Evolutionary conservation across 2,888 invertebrate genomes (phyloP), one percentile per base, ranked within the genome.

Genomic region (Prenolepis imparis): DNA sequence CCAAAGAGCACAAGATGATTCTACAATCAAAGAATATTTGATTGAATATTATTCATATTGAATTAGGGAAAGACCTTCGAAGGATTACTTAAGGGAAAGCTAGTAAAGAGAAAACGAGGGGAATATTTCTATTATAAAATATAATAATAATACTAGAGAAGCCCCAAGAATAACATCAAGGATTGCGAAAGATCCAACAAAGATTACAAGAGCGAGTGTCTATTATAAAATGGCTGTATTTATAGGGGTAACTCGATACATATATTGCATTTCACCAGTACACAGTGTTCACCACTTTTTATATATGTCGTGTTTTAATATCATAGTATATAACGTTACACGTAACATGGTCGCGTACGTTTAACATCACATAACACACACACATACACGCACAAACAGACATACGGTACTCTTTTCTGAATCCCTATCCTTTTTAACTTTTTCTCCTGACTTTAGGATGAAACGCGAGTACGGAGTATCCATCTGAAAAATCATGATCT

Each of bases 221-320:
- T 94, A 94, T 94, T 94, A 94, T 93, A 94, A 94, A 94, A 94
- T 94, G 94, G 94, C 93, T 94, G 93, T 94, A 94, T 94, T 94
- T 94, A 48, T 48, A 93, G 91, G 93, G 91, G 88, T 93, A 94
- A 94, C 92, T 93, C 90, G 91, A 93, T 94, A 94, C 93, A 94
- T 93, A 91, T 94, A 93, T 92, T 93, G 93, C 93, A 94, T 93
- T 93, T 90, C 92, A 93, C 89, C 91, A 91, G 86, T 91, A 91
- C 91, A 91, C 87, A 85, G 66, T 90, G 92, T 90, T 91, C 90
- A 90, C 87, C 89, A 77, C 82, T 86, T 91, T 91, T 88, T 89
- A 36, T 48, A 44, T 48, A 91, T 91, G 88, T 91, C 91, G 88
- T 91, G 88, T 86, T 89, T 89, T 93, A 93, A 92, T 92, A 90